Conservation (phyloP, 2,113 vertebrate genomes). For the Dascyllus trimaculatus region DNA sequence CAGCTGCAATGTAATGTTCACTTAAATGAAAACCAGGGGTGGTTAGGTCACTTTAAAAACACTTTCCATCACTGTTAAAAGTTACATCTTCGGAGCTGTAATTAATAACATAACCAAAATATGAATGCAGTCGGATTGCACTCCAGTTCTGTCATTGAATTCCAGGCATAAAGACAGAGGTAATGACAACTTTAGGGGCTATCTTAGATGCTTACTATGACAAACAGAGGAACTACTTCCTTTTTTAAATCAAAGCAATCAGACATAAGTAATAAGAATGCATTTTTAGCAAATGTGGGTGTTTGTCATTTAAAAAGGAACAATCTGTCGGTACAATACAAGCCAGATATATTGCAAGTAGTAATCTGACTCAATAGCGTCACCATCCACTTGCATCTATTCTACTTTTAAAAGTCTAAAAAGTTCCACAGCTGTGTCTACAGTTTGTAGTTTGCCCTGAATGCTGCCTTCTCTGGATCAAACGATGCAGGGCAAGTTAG, state of each 20-base stretch:
- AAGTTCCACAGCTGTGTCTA: neutral
- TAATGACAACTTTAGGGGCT: neutral
- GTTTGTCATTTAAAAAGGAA: no score
- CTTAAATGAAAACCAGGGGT: slow-evolving; percentile 16
- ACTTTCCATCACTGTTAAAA: neutral
- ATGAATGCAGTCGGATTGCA: neutral
- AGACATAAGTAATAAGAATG: no score
- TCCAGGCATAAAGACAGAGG: neutral
- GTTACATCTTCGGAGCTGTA: slow-evolving; percentile 5
- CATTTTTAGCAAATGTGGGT: no score
- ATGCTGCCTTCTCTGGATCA: neutral
- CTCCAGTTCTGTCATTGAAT: neutral
- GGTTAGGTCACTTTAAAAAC: neutral
- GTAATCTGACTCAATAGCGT: neutral
- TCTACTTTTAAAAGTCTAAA: neutral
- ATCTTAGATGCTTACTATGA: neutral
- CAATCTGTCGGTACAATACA: no score
- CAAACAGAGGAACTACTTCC: neutral
- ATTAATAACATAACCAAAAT: neutral
- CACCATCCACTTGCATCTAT: neutral
- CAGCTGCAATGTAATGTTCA: slow-evolving; percentile 4
- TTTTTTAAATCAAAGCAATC: no score
- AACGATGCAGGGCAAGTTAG: neutral
- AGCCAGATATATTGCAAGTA: neutral
- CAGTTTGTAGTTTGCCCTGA: neutral